Evolutionary conservation across 2,113 vertebrate species (phyloP).

Genomic region (Apus apus): DNA sequence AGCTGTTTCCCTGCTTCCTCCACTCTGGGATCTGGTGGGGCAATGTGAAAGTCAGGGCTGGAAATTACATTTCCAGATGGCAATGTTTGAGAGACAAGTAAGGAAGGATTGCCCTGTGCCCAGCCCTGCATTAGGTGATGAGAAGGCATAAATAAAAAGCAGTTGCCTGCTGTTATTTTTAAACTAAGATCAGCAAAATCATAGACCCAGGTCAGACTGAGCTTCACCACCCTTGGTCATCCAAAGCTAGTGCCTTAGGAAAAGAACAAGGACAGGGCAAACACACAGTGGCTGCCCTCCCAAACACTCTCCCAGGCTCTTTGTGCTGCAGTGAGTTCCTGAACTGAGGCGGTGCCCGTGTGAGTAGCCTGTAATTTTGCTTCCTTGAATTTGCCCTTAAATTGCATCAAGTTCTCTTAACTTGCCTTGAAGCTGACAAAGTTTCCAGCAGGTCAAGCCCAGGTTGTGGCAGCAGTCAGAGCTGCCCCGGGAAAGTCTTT

Average conservation of each 20-base stretch:
- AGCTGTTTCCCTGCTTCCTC: not conserved
- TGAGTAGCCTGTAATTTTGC: slow-evolving; percentile 27
- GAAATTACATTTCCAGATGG: not conserved
- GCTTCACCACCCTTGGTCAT: not conserved
- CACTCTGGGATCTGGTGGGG: not conserved
- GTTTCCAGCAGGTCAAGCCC: not conserved
- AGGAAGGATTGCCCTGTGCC: not conserved
- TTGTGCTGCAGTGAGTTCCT: not conserved
- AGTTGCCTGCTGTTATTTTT: slow-evolving; percentile 21
- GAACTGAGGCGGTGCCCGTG: not conserved
- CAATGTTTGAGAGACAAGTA: not conserved
- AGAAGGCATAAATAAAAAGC: not conserved
- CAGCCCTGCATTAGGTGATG: not conserved
- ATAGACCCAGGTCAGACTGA: not conserved
- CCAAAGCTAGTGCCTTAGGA: not conserved
- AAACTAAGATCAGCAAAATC: not conserved
- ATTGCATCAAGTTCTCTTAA: not conserved
- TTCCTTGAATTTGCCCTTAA: not conserved
- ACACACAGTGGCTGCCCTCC: not conserved
- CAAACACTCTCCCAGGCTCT: not conserved
- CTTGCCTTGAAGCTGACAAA: not conserved
- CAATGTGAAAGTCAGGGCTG: not conserved
- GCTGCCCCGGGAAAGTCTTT: not conserved
- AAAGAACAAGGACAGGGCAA: slow-evolving; percentile 35
- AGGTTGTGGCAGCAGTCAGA: not conserved